Percentiles rank a stretch among this genome's conserved stretches.
Conservation (phyloP, 2,888 invertebrate species). For the Oxytorus armatus region DNA sequence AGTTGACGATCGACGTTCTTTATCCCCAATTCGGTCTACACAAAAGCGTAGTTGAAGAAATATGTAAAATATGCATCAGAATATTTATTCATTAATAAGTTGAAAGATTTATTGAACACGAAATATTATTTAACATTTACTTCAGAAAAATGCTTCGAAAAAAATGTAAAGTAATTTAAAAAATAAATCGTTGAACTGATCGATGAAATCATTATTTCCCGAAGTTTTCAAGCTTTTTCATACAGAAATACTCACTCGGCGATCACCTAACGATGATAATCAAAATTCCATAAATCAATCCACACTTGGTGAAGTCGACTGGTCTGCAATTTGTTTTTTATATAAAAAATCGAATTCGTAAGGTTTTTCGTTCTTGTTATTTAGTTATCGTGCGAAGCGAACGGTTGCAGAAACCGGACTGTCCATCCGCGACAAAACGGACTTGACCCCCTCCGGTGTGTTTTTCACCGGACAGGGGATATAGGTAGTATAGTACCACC, state of each 20-base stretch:
- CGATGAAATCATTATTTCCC: neutral
- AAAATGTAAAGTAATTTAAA: neutral
- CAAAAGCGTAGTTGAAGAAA: too few species aligned
- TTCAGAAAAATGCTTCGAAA: too few species aligned
- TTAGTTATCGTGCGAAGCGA: constrained; percentile 62
- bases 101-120: too few species aligned
- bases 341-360: neutral
- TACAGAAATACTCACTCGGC: constrained; percentile 48
- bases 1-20: constrained; percentile 48
- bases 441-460: constrained; percentile 72
- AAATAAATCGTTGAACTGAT: neutral
- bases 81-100: too few species aligned
- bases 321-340: too few species aligned
- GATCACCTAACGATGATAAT: constrained; percentile 23
- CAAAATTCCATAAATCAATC: constrained; percentile 45
- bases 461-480: constrained; percentile 56
- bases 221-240: neutral
- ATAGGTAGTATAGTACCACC: constrained; percentile 48
- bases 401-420: constrained; percentile 74
- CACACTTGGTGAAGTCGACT: too few species aligned
- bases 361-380: neutral
- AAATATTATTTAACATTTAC: too few species aligned
- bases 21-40: too few species aligned
- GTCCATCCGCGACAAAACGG: constrained; percentile 70
- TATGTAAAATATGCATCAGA: too few species aligned